Evolutionary conservation across 2,797 vertebrate species (phyloP).

Genomic region (Holocentrus rufus): DNA sequence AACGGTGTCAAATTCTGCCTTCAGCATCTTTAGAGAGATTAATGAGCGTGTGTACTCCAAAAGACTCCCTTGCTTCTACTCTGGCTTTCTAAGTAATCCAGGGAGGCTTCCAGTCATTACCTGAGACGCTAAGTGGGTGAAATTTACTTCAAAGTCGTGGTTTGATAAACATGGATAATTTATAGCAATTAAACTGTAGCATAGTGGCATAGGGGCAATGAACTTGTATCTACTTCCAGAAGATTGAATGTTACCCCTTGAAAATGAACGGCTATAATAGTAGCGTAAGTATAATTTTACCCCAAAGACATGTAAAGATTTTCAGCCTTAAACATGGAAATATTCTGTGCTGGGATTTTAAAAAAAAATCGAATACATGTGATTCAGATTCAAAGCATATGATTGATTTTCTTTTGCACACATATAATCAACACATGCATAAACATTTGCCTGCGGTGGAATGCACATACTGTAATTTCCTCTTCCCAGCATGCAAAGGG

Average conservation of each 20-base stretch:
- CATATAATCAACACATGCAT: neutral
- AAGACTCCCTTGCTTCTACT: conserved; percentile 68
- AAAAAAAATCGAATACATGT: too few species aligned
- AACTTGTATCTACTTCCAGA: conserved; percentile 39
- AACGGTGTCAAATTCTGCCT: conserved; percentile 72
- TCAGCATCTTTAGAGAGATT: conserved; percentile 79
- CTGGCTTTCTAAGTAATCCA: conserved; percentile 69
- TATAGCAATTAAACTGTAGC: conserved; percentile 54
- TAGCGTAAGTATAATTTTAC: conserved; percentile 11
- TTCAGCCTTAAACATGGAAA: conserved; percentile 16
- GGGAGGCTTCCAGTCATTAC: conserved; percentile 69
- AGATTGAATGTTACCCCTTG: conserved; percentile 35
- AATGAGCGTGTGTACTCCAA: conserved; percentile 69
- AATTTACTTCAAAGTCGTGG: conserved; percentile 62
- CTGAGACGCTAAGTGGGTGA: conserved; percentile 70
- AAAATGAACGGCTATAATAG: neutral
- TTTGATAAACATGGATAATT: conserved; percentile 66
- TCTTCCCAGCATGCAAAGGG: conserved; percentile 42
- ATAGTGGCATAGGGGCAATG: conserved; percentile 39
- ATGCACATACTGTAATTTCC: conserved; percentile 30
- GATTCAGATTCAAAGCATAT: too few species aligned
- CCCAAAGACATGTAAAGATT: neutral
- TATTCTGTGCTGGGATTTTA: neutral
- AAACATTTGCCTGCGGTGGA: neutral
- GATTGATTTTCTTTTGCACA: neutral